Base-by-base conservation (phyloP, 2,888 invertebrate species). In the Mimas tiliae region DNA sequence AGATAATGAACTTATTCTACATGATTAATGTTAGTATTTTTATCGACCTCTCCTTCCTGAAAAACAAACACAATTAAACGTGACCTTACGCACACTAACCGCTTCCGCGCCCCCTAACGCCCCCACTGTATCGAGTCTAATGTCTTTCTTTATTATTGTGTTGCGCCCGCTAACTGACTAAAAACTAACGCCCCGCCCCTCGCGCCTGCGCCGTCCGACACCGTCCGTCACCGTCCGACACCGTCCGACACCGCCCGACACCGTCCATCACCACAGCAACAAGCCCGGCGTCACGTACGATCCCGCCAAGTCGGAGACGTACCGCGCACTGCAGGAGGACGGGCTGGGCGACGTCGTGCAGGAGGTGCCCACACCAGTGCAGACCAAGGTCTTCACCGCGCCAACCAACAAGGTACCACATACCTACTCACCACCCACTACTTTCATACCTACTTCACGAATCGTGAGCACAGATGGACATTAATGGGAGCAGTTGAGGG, bases 221-320 rank as follows among this genome's bases (percentile, higher is more conserved):
- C 38, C 38, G 38, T n/a, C n/a, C n/a, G n/a, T n/a, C 38, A 7
- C 38, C 9, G 27, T 27, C 27, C 27, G 4, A 3, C 71, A 65
- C 16, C 65, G 71, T 64, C 72, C 72, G n/a, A n/a, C 38, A 7
- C 38, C 9, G 27, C 4, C 27, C 27, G 4, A 3, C 71, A 65
- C 16, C 65, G 71, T 64, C 72, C 72, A 69, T 77, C 71, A 70
- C 65, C 68, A 78, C 88, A 95, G 95, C 82, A 90, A 93, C 88
- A 96, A 95, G 95, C 96, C 96, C 88, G 95, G 96, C 74, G 90
- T 96, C 86, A 95, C 95, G 86, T 98, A 96, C 94, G 97, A 98
- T 94, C 98, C 98, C 77, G 96, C 97, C 87, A 96, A 96, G 94
- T 98, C 97, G 85, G 97, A 97, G 90, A 97, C 98, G 68, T 97